phyloP scores from a whole-genome alignment of 1,140 invertebrate species.

The Drosophila mayri region DNA sequence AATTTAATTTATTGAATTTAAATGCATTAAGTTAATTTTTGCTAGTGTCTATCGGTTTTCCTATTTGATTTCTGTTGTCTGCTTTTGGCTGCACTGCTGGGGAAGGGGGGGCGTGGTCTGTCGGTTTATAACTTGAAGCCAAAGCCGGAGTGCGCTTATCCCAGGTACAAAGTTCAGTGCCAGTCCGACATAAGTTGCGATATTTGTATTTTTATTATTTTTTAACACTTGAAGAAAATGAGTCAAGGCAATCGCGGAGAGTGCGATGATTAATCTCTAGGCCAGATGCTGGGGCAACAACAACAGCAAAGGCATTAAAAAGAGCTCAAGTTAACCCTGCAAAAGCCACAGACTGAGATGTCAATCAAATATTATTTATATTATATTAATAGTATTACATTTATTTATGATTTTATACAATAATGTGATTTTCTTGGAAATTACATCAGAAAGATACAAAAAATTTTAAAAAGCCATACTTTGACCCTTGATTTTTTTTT shows the following conservation, averaged over 20 bases:
- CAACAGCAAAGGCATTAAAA: slow-evolving; percentile 1
- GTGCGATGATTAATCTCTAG: slow-evolving; percentile 51
- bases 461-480: no score
- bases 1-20: no score
- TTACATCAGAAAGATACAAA: not conserved
- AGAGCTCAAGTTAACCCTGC: not conserved
- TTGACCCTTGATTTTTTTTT: no score
- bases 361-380: not conserved
- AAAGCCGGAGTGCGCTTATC: slow-evolving; percentile 1
- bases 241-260: slow-evolving; percentile 28
- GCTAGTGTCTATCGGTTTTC: slow-evolving; percentile 57
- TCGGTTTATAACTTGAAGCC: slow-evolving; percentile 1
- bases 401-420: not conserved
- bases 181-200: slow-evolving; percentile 6
- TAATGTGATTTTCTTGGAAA: not conserved
- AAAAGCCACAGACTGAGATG: not conserved
- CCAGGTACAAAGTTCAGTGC: slow-evolving; percentile 30
- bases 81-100: slow-evolving; percentile 11
- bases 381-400: no score
- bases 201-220: slow-evolving; percentile 1
- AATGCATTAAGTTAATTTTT: not conserved
- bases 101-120: slow-evolving; percentile 36
- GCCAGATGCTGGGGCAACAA: slow-evolving; percentile 34
- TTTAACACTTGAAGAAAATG: slow-evolving; percentile 20
- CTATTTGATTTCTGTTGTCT: slow-evolving; percentile 65